Percentiles rank a stretch among this genome's conserved stretches.
Conservation (phyloP, 2,113 vertebrate genomes). For the Crotalus viridis region DNA sequence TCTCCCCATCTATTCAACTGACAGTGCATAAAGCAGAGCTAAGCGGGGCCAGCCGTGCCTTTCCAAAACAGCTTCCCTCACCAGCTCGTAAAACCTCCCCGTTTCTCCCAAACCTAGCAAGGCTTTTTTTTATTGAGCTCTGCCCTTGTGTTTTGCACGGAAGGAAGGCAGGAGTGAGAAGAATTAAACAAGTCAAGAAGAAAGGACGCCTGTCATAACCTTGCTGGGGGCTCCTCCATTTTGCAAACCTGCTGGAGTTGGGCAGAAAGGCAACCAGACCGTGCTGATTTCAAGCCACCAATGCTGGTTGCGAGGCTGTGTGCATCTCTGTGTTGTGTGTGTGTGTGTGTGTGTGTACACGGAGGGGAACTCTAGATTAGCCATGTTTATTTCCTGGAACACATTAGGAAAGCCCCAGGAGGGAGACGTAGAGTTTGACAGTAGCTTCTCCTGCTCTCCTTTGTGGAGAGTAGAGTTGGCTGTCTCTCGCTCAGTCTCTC, state of each 20-base stretch:
- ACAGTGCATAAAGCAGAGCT: background rate
- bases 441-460: background rate
- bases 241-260: background rate
- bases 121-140: background rate
- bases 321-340: background rate
- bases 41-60: background rate
- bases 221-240: background rate
- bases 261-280: background rate
- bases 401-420: slow-evolving; percentile 6
- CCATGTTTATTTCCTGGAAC: slow-evolving; percentile 2
- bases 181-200: fast-evolving
- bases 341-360: too few species aligned
- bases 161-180: background rate
- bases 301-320: too few species aligned
- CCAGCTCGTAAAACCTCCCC: fast-evolving
- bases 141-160: background rate
- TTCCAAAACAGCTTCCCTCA: fast-evolving
- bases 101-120: fast-evolving
- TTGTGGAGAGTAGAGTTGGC: fast-evolving
- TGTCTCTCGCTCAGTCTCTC: background rate
- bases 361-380: background rate
- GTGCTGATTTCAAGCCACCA: background rate
- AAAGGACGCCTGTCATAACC: fast-evolving
- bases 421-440: background rate
- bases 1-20: background rate